Evolutionary conservation across 2,888 invertebrate genomes (phyloP), one percentile per base, ranked within the genome.

Genomic region (Ophioninae sp.): DNA sequence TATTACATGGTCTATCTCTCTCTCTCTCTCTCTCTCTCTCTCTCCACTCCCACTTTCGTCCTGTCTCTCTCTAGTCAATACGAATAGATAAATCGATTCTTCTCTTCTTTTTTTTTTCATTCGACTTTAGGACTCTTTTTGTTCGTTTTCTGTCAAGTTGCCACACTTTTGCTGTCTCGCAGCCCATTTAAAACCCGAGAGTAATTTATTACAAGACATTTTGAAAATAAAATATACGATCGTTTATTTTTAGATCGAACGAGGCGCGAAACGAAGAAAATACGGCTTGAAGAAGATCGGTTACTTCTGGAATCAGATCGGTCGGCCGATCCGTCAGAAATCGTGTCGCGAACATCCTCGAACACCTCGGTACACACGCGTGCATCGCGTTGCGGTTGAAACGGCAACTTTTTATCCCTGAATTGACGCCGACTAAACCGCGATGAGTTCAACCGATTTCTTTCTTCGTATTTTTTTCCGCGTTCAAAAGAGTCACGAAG

Each of bases 41-140:
- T 44, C 44, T 44, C 44, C n/a, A n/a, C n/a, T 44, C 44, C 10
- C 44, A 0, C 44, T 44, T 13, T 13, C 44, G 10, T 13, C 13
- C 65, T 74, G 50, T 44, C 74, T 57, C 59, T 70, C 65, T 79
- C 74, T 79, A 69, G 62, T 69, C 79, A 70, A 82, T 62, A 64
- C 41, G 56, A 44, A 64, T 7, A 61, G 37, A 72, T 21, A 57
- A 56, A 79, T 44, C 62, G 62, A 44, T 69, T 73, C 21, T 62
- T 65, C 56, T 77, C 41, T 13, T 21, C 6, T 20, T 59, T 50
- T 30, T 13, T 50, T 41, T 57, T 39, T 37, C 23, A 50, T 39
- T 39, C 57, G 17, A 39, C n/a, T 68, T n/a, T 20, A 57, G 8
- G 17, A 67, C 41, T 74, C 59, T n/a, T 61, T 59, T 30, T 39